Evolutionary conservation across 1,140 invertebrate species (phyloP), one percentile per base, ranked within the genome.

Genomic region (Aphis gossypii): DNA sequence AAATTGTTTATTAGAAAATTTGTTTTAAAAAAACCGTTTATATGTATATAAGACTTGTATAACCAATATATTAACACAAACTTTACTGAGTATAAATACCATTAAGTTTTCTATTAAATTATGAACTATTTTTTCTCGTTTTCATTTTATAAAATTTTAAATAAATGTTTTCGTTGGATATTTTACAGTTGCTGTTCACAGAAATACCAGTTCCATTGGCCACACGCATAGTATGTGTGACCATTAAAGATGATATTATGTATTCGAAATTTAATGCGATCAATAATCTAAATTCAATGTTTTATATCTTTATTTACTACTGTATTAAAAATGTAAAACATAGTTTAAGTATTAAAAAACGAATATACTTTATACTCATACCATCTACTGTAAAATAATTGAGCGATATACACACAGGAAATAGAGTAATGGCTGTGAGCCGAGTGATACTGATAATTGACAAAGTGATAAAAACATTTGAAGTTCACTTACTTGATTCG

Each of bases 261-360:
- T 18, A 76, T 76, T 41, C 46, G 44, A 86, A 86, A 44, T n/a
- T 46, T 14, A 46, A 86, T 86, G 11, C 41, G 5, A n/a, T 46
- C 46, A 86, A 46, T 86, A 86, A 46, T 86, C 84, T 46, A 86
- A 86, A 46, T 86, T 44, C 84, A 46, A 44, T 18, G 38, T 86
- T 48, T 86, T 86, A 86, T 86, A 48, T 44, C 84, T 86, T 86
- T 86, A n/a, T 86, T 86, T 86, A 86, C 44, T 44, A n/a, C 41
- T 86, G 41, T 86, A 86, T 46, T 86, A 86, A 86, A 84, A 84
- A 41, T 76, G 30, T 76, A 76, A 76, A 20, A 76, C 60, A 84
- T 84, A 44, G 83, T 11, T n/a, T n/a, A 6, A 14, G 60, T 76
- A 35, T 46, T 86, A 41, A 86, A 86, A 30, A 86, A 46, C 84